phyloP scores from a whole-genome alignment of 1,140 invertebrate species.

The Helicoverpa zea region DNA sequence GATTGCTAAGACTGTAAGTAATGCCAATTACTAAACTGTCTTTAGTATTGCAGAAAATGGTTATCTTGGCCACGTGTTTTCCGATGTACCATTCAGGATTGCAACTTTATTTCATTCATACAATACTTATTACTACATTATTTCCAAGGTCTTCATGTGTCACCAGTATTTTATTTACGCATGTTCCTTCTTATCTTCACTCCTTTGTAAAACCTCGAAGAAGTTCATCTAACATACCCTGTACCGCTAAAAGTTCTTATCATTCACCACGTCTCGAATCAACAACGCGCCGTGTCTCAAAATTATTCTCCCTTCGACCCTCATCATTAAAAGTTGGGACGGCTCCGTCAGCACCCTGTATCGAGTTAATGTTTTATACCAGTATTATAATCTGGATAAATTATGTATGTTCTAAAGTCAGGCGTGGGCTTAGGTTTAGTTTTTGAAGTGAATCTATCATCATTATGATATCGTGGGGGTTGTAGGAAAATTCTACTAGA shows the following conservation, averaged over 20 bases:
- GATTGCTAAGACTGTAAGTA: too few relatives aligned
- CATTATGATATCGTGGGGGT: background rate
- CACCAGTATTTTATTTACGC: too few relatives aligned
- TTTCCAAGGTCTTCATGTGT: too few relatives aligned
- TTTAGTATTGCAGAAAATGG: too few relatives aligned
- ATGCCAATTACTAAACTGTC: too few relatives aligned
- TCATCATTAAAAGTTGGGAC: slow-evolving; percentile 67
- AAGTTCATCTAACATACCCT: background rate
- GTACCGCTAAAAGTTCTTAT: slow-evolving; percentile 12
- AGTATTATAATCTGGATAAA: slow-evolving; percentile 32
- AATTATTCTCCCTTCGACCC: slow-evolving; percentile 58
- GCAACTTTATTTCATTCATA: too few relatives aligned
- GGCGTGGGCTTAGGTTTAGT: background rate
- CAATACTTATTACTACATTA: too few relatives aligned
- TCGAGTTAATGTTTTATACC: slow-evolving; percentile 58
- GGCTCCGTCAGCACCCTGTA: slow-evolving; percentile 50
- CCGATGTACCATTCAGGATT: too few relatives aligned
- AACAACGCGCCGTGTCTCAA: slow-evolving; percentile 41
- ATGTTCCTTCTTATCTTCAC: too few relatives aligned
- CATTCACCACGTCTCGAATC: background rate
- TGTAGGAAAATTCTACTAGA: too few relatives aligned
- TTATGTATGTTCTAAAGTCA: background rate
- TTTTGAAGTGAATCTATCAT: slow-evolving; percentile 13
- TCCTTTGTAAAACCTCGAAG: background rate
- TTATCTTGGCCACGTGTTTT: too few relatives aligned